Percentiles rank a stretch among this genome's conserved stretches.
Evolutionary conservation across 2,888 invertebrate species (phyloP).

Genomic region (Hirtodrosophila trivittata): DNA sequence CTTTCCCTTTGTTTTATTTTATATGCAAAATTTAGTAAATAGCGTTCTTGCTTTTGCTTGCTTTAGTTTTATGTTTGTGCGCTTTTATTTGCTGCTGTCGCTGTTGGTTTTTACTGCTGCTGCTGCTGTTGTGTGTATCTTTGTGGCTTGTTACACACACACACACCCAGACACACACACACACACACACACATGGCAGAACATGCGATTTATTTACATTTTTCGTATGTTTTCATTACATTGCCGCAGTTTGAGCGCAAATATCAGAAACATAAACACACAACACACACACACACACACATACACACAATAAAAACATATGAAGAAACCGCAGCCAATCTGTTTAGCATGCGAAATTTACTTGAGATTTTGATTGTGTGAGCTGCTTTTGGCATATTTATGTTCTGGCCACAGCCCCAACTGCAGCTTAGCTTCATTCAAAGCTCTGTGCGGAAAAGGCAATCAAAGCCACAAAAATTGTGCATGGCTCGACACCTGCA

Average conservation of each 20-base stretch:
- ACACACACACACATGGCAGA: slow-evolving; percentile 45
- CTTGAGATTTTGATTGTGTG: slow-evolving; percentile 63
- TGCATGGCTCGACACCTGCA: slow-evolving; percentile 69
- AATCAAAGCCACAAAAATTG: slow-evolving; percentile 78
- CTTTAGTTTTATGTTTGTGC: slow-evolving; percentile 72
- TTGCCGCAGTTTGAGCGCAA: slow-evolving; percentile 72
- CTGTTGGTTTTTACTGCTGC: slow-evolving; percentile 51
- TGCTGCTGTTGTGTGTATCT: slow-evolving; percentile 20
- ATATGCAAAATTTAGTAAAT: slow-evolving; percentile 77
- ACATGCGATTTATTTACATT: slow-evolving; percentile 75
- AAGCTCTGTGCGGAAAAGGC: slow-evolving; percentile 66
- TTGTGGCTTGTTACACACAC: slow-evolving; percentile 40
- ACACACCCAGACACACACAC: slow-evolving; percentile 13
- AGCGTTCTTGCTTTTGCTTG: slow-evolving; percentile 64
- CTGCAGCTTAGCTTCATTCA: slow-evolving; percentile 72
- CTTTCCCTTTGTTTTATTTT: slow-evolving; percentile 32
- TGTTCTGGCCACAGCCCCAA: slow-evolving; percentile 64
- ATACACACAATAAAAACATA: neutral
- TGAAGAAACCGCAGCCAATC: slow-evolving; percentile 30
- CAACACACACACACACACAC: slow-evolving; percentile 1
- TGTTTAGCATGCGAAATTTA: slow-evolving; percentile 63
- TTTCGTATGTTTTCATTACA: slow-evolving; percentile 74
- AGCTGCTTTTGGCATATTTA: slow-evolving; percentile 64
- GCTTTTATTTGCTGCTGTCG: slow-evolving; percentile 46
- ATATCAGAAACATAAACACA: slow-evolving; percentile 54